phyloP scores from a whole-genome alignment of 2,113 vertebrate species.

The Sprattus sprattus region DNA sequence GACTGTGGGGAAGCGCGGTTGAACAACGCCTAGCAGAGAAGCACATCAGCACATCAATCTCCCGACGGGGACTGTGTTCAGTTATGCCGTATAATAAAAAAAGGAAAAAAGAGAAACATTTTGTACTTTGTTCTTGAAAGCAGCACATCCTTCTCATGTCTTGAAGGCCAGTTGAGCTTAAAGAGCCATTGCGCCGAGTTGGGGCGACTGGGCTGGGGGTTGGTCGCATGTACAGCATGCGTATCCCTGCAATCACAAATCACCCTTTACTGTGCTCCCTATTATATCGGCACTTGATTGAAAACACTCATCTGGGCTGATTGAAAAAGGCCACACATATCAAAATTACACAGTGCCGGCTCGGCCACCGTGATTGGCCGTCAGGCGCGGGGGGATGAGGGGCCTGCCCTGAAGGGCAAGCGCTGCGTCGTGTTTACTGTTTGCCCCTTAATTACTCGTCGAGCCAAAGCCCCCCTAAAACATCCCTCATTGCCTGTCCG shows the following conservation, averaged over 20 bases:
- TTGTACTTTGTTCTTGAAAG: not conserved
- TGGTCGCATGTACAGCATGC: not conserved
- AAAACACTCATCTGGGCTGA: conserved; percentile 38
- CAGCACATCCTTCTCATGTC: not conserved
- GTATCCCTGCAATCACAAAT: conserved; percentile 40
- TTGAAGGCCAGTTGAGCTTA: not conserved
- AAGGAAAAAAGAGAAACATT: not conserved
- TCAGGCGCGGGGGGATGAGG: not conserved
- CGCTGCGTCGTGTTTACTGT: conserved; percentile 38
- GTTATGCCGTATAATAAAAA: not conserved
- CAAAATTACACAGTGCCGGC: conserved; percentile 36
- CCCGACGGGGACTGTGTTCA: not conserved
- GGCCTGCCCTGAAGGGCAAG: conserved; percentile 39
- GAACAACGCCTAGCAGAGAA: not conserved
- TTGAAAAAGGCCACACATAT: conserved; percentile 25
- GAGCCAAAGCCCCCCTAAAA: conserved; percentile 35
- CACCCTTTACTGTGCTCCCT: conserved; percentile 38
- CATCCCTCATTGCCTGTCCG: conserved; percentile 48
- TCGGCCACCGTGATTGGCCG: conserved; percentile 38
- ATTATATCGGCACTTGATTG: conserved; percentile 45
- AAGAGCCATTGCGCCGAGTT: not conserved
- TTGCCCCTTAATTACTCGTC: conserved; percentile 48
- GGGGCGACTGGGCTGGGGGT: not conserved
- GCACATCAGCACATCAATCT: not conserved
- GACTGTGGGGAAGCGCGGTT: not conserved